Percentiles rank a stretch among this genome's conserved stretches.
These are phyloP conservation scores for Tachuris rubrigastra DNA, from an alignment of 2,113 vertebrate species.

Conservation along the genomic window DNA sequence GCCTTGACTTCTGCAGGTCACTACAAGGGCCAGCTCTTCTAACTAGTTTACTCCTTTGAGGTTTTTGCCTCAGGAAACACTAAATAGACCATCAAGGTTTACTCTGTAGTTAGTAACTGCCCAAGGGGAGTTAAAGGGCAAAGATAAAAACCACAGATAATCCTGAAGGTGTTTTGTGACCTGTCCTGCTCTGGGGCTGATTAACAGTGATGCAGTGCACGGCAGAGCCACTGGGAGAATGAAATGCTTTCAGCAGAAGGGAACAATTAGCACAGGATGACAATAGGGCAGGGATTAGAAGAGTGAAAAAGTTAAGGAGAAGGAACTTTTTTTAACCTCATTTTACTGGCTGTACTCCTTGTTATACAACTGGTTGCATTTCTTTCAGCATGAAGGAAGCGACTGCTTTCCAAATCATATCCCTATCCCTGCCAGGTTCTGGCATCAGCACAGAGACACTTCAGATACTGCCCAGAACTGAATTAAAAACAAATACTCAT, in stretches of 20 bases:
- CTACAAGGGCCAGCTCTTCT: not conserved
- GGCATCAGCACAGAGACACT: not conserved
- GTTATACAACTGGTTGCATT: not conserved
- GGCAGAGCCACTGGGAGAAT: not conserved
- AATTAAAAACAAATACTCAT: not conserved
- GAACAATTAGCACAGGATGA: not conserved
- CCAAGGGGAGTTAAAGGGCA: not conserved
- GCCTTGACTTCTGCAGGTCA: constrained; percentile 60
- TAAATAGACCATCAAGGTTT: not conserved
- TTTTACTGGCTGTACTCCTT: not conserved
- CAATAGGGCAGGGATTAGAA: not conserved
- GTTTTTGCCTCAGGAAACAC: constrained; percentile 1
- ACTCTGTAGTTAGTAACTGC: not conserved
- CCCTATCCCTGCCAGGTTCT: not conserved
- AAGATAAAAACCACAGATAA: not conserved
- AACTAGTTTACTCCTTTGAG: not conserved
- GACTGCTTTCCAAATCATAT: not conserved
- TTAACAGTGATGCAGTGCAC: not conserved
- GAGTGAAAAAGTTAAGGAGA: not conserved
- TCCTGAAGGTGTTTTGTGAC: not conserved
- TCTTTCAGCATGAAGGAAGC: not conserved
- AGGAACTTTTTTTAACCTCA: not conserved
- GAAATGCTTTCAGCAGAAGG: not conserved
- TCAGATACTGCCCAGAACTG: not conserved
- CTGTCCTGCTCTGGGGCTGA: not conserved